These are phyloP conservation scores for Octodon degus DNA, from an alignment of 2,113 vertebrate genomes.

Conservation along the genomic window DNA sequence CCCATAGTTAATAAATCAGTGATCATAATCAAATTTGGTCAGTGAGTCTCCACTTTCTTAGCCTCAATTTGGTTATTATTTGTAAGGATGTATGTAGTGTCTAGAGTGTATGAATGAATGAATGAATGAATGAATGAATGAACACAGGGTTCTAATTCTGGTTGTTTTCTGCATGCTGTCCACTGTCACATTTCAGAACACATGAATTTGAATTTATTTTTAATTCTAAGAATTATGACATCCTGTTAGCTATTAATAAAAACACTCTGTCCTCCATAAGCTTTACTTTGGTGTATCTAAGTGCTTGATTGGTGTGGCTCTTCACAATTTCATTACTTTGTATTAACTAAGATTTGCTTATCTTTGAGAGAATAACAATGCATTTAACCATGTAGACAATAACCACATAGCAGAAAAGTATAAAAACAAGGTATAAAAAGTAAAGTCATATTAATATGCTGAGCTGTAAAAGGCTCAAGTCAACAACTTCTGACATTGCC, in stretches of 20 bases:
- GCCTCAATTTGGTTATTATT: background rate
- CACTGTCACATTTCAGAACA: background rate
- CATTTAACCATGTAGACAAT: background rate
- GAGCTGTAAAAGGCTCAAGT: too few species aligned
- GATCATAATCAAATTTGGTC: background rate
- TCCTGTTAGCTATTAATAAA: background rate
- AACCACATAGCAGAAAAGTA: background rate
- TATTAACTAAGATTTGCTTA: constrained; percentile 22
- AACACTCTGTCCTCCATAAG: background rate
- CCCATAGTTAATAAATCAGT: background rate
- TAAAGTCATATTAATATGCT: too few species aligned
- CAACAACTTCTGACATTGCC: too few species aligned
- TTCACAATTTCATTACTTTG: constrained; percentile 15
- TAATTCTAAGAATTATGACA: constrained; percentile 36
- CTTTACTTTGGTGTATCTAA: background rate
- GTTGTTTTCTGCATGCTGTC: background rate
- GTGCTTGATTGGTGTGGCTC: constrained; percentile 19
- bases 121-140: background rate
- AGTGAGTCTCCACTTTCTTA: background rate
- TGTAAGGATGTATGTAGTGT: background rate
- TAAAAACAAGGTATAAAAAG: too few species aligned
- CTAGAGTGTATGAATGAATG: background rate
- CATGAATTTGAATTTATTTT: constrained; percentile 52
- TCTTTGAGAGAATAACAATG: background rate
- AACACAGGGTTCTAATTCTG: background rate